phyloP scores from a whole-genome alignment of 1,140 invertebrate genomes.

The Homarus americanus region DNA sequence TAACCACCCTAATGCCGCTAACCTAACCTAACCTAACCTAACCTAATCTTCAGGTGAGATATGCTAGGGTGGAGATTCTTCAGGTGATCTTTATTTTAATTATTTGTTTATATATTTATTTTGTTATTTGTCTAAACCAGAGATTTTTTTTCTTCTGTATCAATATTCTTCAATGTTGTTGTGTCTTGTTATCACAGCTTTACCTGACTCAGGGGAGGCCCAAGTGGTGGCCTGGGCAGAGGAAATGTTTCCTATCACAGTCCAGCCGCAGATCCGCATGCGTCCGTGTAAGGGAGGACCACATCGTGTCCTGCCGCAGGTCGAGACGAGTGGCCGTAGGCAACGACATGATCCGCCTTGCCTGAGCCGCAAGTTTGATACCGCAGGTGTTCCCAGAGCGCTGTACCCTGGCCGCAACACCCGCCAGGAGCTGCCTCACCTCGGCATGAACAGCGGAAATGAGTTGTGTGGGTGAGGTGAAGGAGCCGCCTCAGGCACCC shows the following conservation, averaged over 20 bases:
- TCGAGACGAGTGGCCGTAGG: neutral
- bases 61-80: too few relatives aligned
- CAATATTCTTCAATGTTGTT: too few relatives aligned
- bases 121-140: too few relatives aligned
- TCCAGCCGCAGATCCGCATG: neutral
- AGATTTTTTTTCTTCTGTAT: too few relatives aligned
- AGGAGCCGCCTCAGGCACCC: neutral
- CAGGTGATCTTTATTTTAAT: too few relatives aligned
- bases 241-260: neutral
- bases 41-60: too few relatives aligned
- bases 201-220: too few relatives aligned
- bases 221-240: too few relatives aligned
- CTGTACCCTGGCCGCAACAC: neutral
- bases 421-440: neutral
- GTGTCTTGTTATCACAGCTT: too few relatives aligned
- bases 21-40: too few relatives aligned
- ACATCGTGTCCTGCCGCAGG: conserved; percentile 2
- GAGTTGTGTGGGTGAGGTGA: neutral
- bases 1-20: too few relatives aligned
- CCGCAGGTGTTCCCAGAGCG: neutral
- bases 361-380: neutral
- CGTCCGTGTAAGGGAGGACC: neutral
- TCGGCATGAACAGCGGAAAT: neutral
- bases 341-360: neutral
- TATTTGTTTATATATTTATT: too few relatives aligned